phyloP scores from a whole-genome alignment of 2,888 invertebrate genomes.

The Dryococelus australis region DNA sequence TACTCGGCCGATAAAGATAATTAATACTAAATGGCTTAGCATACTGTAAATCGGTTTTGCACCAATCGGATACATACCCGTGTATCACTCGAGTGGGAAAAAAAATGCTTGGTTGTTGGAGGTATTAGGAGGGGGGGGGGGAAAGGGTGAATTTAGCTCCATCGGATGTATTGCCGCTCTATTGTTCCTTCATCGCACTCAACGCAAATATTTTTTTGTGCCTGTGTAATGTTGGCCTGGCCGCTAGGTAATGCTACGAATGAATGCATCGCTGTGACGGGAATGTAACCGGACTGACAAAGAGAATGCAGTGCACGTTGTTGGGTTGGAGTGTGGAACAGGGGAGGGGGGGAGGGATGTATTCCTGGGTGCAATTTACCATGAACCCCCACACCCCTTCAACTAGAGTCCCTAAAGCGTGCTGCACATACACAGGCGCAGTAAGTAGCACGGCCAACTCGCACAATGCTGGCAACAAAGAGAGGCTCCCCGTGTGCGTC shows the following conservation, averaged over 20 bases:
- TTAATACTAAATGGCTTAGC: too few species aligned
- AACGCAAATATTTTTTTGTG: background rate
- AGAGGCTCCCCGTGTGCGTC: background rate
- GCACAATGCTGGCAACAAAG: background rate
- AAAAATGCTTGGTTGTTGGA: too few species aligned
- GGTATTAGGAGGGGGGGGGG: too few species aligned
- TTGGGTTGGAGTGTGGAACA: background rate
- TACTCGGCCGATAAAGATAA: too few species aligned
- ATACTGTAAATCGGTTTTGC: too few species aligned
- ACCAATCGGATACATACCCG: too few species aligned
- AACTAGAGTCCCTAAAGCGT: background rate
- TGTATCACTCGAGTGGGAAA: too few species aligned
- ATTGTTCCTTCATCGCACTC: background rate
- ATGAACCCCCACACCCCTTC: background rate
- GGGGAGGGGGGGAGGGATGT: too few species aligned
- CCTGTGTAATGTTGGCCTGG: background rate
- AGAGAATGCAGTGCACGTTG: background rate
- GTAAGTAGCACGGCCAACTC: background rate
- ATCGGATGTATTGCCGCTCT: background rate
- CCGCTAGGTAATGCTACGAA: background rate
- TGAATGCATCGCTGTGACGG: background rate
- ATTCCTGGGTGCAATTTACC: background rate
- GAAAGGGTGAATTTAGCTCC: background rate
- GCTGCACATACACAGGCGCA: background rate
- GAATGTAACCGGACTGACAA: constrained; percentile 16